Evolutionary conservation across 2,113 vertebrate species (phyloP), one percentile per base, ranked within the genome.

Genomic region (Sardina pilchardus): DNA sequence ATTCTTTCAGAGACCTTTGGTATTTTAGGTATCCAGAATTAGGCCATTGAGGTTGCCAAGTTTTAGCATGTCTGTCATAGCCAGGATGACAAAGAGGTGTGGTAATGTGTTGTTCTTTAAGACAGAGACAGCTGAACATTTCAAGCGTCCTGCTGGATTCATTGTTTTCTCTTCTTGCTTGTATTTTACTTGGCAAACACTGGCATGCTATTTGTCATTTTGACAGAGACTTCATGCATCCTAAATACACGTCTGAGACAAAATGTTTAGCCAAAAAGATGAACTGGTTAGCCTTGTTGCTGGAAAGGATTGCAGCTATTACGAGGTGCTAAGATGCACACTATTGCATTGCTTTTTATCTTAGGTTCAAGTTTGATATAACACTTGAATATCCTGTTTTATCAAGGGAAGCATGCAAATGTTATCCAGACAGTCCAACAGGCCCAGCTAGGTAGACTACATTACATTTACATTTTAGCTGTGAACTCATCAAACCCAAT

Each of bases 11-110:
- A 87, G 17, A 87, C 88, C 89, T 91, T 59, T 92, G 90, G 92
- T 88, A 95, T 95, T 90, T 86, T 44, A 91, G 89, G 83, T 78
- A 94, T 92, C 88, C 43, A 81, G 78, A 67, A 67, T 42, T 80
- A 85, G 47, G 45, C 45, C 53, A 42, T 71, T 86, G 82, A 67
- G 59, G 82, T 84, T 67, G 16, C 78, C 59, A 83, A 85, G 80
- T 82, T 85, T 85, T 85, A 85, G 83, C 88, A 87, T 83, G 43
- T 93, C 86, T 87, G 50, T 91, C 82, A 89, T 87, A 85, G 50
- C 85, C 88, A 47, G 43, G 39, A 81, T 88, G 67, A 48, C 82
- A 82, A 36, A 85, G 75, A 85, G 53, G 7, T 84, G 30, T 42
- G 48, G 48, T n/a, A 63, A 34, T 87, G 47, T 84, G 5, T 10